Conservation (phyloP, 2,888 invertebrate genomes). For the Theretra japonica region DNA sequence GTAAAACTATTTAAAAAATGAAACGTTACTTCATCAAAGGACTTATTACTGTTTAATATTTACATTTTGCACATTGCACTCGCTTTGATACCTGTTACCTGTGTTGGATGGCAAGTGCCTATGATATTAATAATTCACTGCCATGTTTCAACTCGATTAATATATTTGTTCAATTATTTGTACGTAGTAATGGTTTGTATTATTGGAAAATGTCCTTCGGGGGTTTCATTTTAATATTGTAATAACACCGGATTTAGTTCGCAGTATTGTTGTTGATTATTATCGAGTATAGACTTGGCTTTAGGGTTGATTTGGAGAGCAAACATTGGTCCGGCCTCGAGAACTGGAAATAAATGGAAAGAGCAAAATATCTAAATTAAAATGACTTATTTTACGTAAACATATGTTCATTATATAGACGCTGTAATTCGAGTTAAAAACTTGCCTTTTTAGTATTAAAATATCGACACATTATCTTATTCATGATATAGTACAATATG, state of each 20-base stretch:
- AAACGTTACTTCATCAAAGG: slow-evolving; percentile 22
- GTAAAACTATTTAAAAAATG: slow-evolving; percentile 20
- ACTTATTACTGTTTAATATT: background rate
- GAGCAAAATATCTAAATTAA: too few species aligned
- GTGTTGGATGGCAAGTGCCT: slow-evolving; percentile 5
- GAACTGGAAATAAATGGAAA: too few species aligned
- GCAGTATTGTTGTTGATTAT: too few species aligned
- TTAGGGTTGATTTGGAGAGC: too few species aligned
- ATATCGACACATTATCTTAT: background rate
- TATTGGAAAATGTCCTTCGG: background rate
- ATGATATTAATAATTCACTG: slow-evolving; percentile 17
- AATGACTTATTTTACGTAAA: too few species aligned
- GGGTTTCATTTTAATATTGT: background rate
- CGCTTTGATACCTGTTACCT: slow-evolving; percentile 19
- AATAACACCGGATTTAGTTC: too few species aligned
- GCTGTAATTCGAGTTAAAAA: too few species aligned
- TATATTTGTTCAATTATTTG: slow-evolving; percentile 11
- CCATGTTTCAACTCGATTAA: slow-evolving; percentile 17
- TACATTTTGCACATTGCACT: slow-evolving; percentile 18
- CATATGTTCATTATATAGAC: too few species aligned
- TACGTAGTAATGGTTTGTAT: slow-evolving; percentile 8
- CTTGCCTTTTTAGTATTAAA: too few species aligned
- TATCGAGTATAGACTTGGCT: too few species aligned
- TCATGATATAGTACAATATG: background rate
- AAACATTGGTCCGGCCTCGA: too few species aligned